Base-by-base conservation (phyloP, 1,140 invertebrate species). In the Neodiprion fabricii region DNA sequence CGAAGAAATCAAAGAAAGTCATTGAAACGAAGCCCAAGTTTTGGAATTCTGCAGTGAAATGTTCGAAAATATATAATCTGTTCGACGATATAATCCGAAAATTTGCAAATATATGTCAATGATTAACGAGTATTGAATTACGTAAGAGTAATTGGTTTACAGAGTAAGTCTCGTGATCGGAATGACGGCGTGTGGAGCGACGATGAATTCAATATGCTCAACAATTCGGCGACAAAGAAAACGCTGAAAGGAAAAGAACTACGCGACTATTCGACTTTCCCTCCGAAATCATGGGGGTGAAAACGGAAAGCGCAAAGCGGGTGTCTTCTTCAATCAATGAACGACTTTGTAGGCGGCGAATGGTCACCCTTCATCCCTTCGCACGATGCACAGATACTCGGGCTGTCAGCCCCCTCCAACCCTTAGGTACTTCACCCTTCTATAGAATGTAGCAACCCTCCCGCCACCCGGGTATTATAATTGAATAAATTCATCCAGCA, bases 231-330 rank as follows among this genome's bases (percentile, higher is more conserved):
- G 53, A 61, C 53, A 61, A 61, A 0, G 8, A 61, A 61, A 61
- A 7, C 53, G 8, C 53, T 61, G 53, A 61, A 61, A 21, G 17
- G 17, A 21, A 21, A 21, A 21, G 17, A 21, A 21, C 17, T 21
- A 9, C 11, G 11, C 11, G n/a, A 17, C 53, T 7, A 14, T 17
- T 61, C 9, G 11, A 61, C 53, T 40, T 1, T 61, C 53, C 53
- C 5, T 61, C 53, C 53, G 53, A 61, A 61, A 5, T 40, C 5
- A 2, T 40, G 28, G 28, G 53, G 53, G 53, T 17, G 53, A 17
- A 61, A 61, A 61, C 53, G 53, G 11, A 61, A 61, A 61, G 53
- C 53, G 53, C 53, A 61, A 61, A 61, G 53, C 53, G 53, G 53
- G 53, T 61, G 53, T 61, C 53, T 61, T 61, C 53, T 8, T 61